Evolutionary conservation across 2,888 invertebrate species (phyloP).

Genomic region (Pollenia amentaria): DNA sequence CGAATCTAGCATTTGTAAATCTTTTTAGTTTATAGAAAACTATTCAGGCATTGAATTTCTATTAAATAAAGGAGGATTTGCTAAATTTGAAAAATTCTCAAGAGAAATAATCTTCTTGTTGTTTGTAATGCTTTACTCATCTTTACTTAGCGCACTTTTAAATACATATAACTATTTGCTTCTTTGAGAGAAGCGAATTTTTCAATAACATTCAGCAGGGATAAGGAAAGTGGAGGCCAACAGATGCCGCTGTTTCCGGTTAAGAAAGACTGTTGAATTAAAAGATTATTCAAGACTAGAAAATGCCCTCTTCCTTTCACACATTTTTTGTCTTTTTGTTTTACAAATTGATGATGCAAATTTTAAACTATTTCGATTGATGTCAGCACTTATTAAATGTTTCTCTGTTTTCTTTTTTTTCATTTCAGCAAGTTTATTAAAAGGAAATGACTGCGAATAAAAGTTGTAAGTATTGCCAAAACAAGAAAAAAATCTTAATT

Average conservation of each 20-base stretch:
- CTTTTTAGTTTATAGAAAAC: too few relatives aligned
- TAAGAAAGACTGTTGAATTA: background rate
- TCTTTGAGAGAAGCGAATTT: too few relatives aligned
- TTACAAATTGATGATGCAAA: conserved; percentile 24
- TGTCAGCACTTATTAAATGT: conserved; percentile 30
- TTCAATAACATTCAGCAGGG: background rate
- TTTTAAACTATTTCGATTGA: conserved; percentile 27
- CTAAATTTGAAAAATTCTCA: background rate
- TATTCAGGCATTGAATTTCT: too few relatives aligned
- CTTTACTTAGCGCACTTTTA: background rate
- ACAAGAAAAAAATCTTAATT: background rate
- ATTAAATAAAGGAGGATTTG: background rate
- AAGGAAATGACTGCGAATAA: conserved; percentile 52
- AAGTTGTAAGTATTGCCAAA: conserved; percentile 40
- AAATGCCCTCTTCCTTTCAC: too few relatives aligned
- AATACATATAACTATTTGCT: background rate
- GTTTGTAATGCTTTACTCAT: background rate
- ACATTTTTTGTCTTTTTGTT: background rate
- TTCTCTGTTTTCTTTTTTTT: conserved; percentile 19
- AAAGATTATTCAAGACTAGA: background rate
- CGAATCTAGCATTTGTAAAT: too few relatives aligned
- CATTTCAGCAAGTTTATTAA: conserved; percentile 35
- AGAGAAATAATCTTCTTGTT: background rate
- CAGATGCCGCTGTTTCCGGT: background rate
- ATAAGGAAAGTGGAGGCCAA: background rate